These are phyloP conservation scores for Diplogasteroides magnus DNA, from an alignment of 1,140 invertebrate genomes.

Conservation along the genomic window DNA sequence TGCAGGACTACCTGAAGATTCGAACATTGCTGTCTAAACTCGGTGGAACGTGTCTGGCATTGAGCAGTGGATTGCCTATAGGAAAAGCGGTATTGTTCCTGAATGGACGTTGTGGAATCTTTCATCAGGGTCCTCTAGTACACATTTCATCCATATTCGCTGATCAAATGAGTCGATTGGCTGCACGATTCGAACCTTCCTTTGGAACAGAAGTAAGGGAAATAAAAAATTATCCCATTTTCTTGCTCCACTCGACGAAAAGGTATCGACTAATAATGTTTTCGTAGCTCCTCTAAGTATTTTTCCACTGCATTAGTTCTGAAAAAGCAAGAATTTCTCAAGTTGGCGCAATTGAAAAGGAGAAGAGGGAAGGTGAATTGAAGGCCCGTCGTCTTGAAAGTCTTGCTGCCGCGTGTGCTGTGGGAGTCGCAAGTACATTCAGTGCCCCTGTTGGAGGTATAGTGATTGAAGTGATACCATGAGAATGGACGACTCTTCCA, in stretches of 20 bases:
- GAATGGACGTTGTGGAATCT: background rate
- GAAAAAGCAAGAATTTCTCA: no score
- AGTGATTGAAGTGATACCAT: no score
- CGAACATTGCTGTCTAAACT: conserved; percentile 89
- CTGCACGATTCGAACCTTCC: conserved; percentile 49
- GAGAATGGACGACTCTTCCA: conserved; percentile 57
- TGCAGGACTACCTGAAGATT: conserved; percentile 92
- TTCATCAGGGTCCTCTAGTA: conserved; percentile 50
- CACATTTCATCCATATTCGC: conserved; percentile 50
- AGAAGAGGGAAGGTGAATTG: no score
- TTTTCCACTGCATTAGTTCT: no score
- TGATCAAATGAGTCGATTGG: conserved; percentile 45
- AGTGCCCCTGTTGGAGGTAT: conserved; percentile 46
- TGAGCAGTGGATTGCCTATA: conserved; percentile 89
- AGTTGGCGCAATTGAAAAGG: no score
- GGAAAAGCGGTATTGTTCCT: conserved; percentile 77
- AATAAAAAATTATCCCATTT: no score
- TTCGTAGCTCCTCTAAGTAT: no score
- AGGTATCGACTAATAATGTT: no score
- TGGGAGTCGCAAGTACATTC: conserved; percentile 50
- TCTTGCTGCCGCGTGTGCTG: conserved; percentile 54
- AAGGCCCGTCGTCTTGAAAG: conserved; percentile 51
- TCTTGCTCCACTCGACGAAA: no score
- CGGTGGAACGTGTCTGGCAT: conserved; percentile 84
- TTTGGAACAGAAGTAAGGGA: conserved; percentile 27